These are phyloP conservation scores for Pentalonia nigronervosa DNA, from an alignment of 1,140 invertebrate species.

Conservation along the genomic window DNA sequence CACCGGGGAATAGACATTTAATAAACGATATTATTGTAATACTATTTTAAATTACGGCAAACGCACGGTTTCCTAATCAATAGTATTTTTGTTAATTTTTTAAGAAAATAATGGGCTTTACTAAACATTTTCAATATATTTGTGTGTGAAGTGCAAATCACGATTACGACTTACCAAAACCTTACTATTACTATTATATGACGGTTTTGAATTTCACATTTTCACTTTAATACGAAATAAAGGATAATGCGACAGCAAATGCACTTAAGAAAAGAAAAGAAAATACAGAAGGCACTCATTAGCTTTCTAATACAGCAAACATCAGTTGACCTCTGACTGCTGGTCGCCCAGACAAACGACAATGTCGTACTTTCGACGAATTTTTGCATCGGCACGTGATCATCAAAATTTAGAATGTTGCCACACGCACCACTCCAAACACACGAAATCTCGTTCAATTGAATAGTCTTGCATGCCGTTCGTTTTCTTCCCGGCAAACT, in stretches of 20 bases:
- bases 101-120: background rate
- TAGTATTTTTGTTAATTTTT: background rate
- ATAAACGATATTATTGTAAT: no score
- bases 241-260: background rate
- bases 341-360: background rate
- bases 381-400: background rate
- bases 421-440: background rate
- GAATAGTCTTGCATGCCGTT: background rate
- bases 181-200: background rate
- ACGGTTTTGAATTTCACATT: background rate
- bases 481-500: background rate
- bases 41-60: no score
- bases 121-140: background rate
- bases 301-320: background rate
- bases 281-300: background rate
- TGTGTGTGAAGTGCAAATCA: no score
- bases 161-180: background rate
- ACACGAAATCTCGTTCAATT: background rate
- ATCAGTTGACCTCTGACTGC: background rate
- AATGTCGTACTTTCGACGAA: background rate
- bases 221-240: background rate
- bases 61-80: no score
- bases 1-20: no score
- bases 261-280: background rate
- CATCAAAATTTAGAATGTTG: background rate